Conservation (phyloP, 1,140 invertebrate genomes). For the Drosophila obscura region DNA sequence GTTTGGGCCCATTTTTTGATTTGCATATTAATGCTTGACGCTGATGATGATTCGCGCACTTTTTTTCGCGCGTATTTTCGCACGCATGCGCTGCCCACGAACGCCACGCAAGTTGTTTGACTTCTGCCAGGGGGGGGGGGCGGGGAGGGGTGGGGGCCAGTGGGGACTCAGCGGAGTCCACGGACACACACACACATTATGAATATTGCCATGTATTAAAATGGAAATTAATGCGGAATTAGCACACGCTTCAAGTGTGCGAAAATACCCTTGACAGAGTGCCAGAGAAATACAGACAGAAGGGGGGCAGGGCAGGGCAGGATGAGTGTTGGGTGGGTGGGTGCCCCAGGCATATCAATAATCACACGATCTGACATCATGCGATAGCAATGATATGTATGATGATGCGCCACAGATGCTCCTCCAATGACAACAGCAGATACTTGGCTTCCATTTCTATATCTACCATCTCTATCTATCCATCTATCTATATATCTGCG, state of each 20-base stretch:
- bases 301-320: no score
- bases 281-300: background rate
- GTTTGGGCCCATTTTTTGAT: slow-evolving; percentile 49
- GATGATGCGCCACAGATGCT: no score
- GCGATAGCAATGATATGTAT: no score
- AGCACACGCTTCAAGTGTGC: slow-evolving; percentile 57
- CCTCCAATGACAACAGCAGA: no score
- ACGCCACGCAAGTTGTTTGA: slow-evolving; percentile 15
- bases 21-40: slow-evolving; percentile 69
- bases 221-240: slow-evolving; percentile 78
- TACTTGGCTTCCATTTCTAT: no score
- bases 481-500: background rate
- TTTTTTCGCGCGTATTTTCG: slow-evolving; percentile 24
- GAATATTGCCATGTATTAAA: slow-evolving; percentile 68
- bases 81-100: slow-evolving; percentile 55
- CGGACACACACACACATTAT: slow-evolving; percentile 33
- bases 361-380: no score
- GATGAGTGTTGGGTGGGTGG: no score
- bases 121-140: no score
- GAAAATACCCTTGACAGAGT: background rate
- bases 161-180: no score
- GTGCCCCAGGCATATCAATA: no score
- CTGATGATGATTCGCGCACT: slow-evolving; percentile 18
- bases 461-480: background rate
- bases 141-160: no score